Evolutionary conservation across 1,140 invertebrate species (phyloP).

Genomic region (Eueides isabella): DNA sequence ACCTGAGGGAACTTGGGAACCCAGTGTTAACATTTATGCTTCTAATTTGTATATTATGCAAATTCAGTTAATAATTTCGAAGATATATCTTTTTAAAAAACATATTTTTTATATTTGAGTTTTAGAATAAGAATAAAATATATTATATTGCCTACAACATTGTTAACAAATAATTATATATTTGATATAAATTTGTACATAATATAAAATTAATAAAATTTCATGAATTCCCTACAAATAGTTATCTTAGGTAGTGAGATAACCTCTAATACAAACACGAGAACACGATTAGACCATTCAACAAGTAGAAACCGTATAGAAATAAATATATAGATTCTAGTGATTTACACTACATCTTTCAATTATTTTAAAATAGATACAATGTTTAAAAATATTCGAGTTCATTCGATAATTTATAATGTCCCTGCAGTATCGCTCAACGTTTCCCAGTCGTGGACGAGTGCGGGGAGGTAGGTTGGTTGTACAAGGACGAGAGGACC

Average conservation of each 20-base stretch:
- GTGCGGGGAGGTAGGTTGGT: conserved; percentile 40
- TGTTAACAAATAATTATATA: no score
- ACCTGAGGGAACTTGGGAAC: no score
- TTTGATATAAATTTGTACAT: background rate
- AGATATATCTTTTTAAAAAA: no score
- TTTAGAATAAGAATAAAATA: no score
- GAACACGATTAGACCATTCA: background rate
- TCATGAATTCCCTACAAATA: background rate
- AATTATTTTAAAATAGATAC: background rate
- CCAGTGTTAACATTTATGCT: no score
- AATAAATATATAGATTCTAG: background rate
- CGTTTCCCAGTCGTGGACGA: conserved; percentile 26
- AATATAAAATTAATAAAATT: background rate
- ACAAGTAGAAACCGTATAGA: conserved; percentile 15
- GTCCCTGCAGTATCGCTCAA: background rate
- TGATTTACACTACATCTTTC: background rate
- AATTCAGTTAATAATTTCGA: no score
- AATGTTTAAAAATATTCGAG: no score
- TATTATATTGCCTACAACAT: background rate
- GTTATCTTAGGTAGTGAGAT: conserved; percentile 20
- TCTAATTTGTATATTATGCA: no score
- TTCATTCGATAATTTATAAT: no score
- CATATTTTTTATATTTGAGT: no score
- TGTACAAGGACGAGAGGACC: conserved; percentile 64
- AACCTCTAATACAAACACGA: conserved; percentile 19